Conservation (phyloP, 2,797 vertebrate species). For the Acrossocheilus wenchowensis region DNA sequence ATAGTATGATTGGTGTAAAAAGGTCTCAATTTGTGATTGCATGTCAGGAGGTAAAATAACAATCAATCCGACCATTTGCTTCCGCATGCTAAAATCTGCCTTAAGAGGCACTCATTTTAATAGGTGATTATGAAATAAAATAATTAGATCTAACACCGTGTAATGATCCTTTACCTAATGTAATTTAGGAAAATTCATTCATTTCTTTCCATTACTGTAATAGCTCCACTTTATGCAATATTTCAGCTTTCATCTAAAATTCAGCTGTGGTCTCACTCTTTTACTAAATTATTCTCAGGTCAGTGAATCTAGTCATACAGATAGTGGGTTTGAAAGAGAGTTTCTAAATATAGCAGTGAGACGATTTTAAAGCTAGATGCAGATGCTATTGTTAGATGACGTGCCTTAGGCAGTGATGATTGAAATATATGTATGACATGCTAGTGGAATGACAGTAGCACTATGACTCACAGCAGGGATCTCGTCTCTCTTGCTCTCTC, state of each 20-base stretch:
- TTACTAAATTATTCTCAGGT: slow-evolving; percentile 44
- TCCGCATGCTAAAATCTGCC: slow-evolving; percentile 1
- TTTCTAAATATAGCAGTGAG: slow-evolving; percentile 24
- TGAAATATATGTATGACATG: slow-evolving; percentile 15
- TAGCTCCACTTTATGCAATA: slow-evolving; percentile 7
- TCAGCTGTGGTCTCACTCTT: background rate
- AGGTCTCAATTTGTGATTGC: background rate
- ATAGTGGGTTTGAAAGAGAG: slow-evolving; percentile 22
- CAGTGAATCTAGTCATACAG: slow-evolving; percentile 39
- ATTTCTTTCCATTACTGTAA: slow-evolving; percentile 38
- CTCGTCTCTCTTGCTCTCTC: background rate
- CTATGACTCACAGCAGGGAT: slow-evolving; percentile 22
- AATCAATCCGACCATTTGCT: background rate
- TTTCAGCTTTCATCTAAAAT: slow-evolving; percentile 14
- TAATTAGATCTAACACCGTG: background rate
- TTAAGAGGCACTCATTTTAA: slow-evolving; percentile 1
- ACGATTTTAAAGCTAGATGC: slow-evolving; percentile 42
- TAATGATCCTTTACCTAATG: slow-evolving; percentile 12
- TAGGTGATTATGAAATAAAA: slow-evolving; percentile 25
- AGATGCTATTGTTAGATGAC: slow-evolving; percentile 34
- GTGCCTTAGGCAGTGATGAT: slow-evolving; percentile 22
- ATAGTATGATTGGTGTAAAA: background rate
- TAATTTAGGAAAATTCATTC: slow-evolving; percentile 8
- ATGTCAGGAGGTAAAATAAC: background rate
- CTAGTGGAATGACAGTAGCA: slow-evolving; percentile 8